phyloP scores from a whole-genome alignment of 2,113 vertebrate species.

The Peromyscus maniculatus region DNA sequence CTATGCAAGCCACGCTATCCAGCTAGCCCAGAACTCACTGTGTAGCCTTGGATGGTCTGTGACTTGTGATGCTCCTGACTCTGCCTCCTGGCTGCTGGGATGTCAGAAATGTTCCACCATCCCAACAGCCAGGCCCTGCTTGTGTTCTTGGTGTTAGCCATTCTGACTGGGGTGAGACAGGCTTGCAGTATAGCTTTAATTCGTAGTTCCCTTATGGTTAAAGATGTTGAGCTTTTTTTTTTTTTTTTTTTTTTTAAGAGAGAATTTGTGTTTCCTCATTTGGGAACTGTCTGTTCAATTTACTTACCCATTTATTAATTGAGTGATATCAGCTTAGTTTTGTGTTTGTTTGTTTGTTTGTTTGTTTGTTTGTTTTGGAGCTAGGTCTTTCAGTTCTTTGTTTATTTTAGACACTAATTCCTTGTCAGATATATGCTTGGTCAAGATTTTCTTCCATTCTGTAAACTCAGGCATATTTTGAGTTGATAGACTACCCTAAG shows the following conservation, averaged over 20 bases:
- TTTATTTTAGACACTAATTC: not conserved
- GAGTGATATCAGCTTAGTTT: not conserved
- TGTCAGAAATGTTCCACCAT: not conserved
- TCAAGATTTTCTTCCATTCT: not conserved
- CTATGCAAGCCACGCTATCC: not conserved
- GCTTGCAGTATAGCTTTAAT: not conserved
- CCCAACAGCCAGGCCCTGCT: not conserved
- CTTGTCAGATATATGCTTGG: not conserved
- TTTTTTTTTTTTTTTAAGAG: not conserved
- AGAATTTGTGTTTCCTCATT: not conserved
- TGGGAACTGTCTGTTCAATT: not conserved
- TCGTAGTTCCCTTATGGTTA: not conserved
- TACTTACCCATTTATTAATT: not conserved
- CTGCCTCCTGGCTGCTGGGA: not conserved
- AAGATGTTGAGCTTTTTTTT: not conserved
- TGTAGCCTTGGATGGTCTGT: not conserved
- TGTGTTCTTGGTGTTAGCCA: not conserved
- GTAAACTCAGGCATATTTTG: not conserved
- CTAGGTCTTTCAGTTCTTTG: not conserved
- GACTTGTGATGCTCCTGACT: not conserved
- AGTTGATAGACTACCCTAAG: not conserved
- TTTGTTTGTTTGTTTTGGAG: not conserved
- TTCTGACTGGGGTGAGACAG: not conserved
- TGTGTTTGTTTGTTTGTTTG: too few species aligned
- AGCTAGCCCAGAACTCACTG: not conserved